Conservation (phyloP, 2,797 vertebrate species). For the Squalus acanthias region DNA sequence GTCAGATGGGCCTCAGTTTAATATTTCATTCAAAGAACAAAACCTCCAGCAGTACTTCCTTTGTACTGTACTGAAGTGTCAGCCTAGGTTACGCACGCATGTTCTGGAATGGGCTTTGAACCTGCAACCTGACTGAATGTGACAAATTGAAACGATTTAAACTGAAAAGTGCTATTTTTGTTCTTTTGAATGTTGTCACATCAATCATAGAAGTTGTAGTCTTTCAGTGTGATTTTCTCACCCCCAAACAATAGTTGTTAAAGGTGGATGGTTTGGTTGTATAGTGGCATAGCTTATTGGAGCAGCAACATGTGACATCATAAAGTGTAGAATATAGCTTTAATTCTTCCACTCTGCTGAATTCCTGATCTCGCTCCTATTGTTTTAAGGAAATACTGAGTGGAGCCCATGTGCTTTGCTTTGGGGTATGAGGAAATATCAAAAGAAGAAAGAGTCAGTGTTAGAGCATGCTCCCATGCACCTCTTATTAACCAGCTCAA, state of each 20-base stretch:
- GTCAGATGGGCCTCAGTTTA: neutral
- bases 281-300: neutral
- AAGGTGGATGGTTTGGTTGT: neutral
- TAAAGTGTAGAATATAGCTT: neutral
- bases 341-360: neutral
- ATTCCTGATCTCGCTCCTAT: neutral
- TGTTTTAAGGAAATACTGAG: neutral
- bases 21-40: neutral
- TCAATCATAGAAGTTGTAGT: neutral
- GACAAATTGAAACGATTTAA: neutral
- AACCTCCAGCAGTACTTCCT: neutral
- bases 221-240: neutral
- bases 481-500: neutral
- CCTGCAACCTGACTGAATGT: neutral
- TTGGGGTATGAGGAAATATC: neutral
- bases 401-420: neutral
- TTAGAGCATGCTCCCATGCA: neutral
- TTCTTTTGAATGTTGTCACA: neutral
- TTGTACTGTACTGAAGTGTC: neutral
- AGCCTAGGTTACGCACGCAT: neutral
- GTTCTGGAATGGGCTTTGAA: neutral
- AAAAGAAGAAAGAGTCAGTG: neutral
- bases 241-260: neutral
- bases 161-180: neutral
- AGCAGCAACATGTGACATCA: neutral